Evolutionary conservation across 1,140 invertebrate species (phyloP).

Genomic region (Ceratoteleas bidentatus): DNA sequence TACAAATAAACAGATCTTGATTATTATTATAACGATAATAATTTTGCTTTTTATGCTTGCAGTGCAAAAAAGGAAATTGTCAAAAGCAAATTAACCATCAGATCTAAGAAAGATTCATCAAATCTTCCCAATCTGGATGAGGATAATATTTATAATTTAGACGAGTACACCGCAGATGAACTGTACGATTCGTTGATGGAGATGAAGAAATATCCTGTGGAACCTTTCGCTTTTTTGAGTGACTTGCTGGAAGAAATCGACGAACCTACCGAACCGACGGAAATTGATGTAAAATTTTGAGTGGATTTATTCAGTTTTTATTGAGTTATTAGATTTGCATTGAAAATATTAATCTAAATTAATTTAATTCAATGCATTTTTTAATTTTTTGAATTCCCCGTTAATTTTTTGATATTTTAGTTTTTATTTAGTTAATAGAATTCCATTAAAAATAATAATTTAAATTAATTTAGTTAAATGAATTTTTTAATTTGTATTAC

Average conservation of each 20-base stretch:
- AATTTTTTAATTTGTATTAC: too few relatives aligned
- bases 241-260: constrained; percentile 50
- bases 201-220: constrained; percentile 51
- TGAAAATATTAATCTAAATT: too few relatives aligned
- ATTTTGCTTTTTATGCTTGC: too few relatives aligned
- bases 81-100: neutral
- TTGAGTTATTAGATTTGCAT: constrained; percentile 6
- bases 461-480: too few relatives aligned
- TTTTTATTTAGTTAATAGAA: too few relatives aligned
- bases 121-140: neutral
- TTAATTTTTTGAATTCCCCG: too few relatives aligned
- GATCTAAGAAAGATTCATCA: neutral
- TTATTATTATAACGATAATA: too few relatives aligned
- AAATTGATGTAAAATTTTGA: constrained; percentile 9
- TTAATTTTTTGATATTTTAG: too few relatives aligned
- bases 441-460: too few relatives aligned
- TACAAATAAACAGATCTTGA: too few relatives aligned
- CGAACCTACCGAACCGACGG: neutral
- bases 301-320: neutral
- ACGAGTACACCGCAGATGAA: constrained; percentile 18
- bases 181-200: constrained; percentile 52
- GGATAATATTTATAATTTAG: constrained; percentile 8
- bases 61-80: neutral
- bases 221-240: constrained; percentile 67
- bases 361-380: too few relatives aligned